phyloP scores from a whole-genome alignment of 2,113 vertebrate species.

The Cebidichthys violaceus region DNA sequence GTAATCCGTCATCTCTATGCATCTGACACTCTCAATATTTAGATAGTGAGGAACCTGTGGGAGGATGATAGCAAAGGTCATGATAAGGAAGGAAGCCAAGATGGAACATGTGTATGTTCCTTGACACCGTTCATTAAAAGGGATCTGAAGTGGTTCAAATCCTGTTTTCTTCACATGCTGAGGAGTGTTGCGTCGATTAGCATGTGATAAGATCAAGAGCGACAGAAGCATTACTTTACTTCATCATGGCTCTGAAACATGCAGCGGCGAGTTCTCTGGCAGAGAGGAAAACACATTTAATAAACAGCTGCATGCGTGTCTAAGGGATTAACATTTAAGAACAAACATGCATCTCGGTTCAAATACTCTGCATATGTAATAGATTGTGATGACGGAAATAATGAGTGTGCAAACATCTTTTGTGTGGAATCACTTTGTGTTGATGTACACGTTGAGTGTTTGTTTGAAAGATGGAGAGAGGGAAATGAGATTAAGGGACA shows the following conservation, averaged over 20 bases:
- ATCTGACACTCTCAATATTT: neutral
- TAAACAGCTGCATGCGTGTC: neutral
- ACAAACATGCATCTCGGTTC: neutral
- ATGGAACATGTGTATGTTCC: conserved; percentile 26
- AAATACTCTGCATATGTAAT: neutral
- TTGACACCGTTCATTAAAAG: conserved; percentile 28
- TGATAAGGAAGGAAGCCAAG: neutral
- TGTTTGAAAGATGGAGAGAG: neutral
- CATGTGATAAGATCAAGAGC: conserved; percentile 65
- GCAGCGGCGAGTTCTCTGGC: neutral
- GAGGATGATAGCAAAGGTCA: conserved; percentile 38
- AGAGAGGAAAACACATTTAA: neutral
- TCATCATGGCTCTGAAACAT: conserved; percentile 2
- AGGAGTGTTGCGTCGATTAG: conserved; percentile 35
- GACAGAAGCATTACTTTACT: conserved; percentile 1
- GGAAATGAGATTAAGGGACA: neutral
- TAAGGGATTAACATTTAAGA: neutral
- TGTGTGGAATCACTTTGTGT: neutral
- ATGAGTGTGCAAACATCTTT: neutral
- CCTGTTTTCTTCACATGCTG: conserved; percentile 20
- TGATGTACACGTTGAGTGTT: neutral
- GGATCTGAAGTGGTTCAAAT: conserved; percentile 43
- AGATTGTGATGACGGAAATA: neutral
- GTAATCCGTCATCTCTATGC: conserved; percentile 7
- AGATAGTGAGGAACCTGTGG: neutral